A percentile compares a stretch with the other conserved stretches of the same genome.
phyloP scores from a whole-genome alignment of 2,888 invertebrate species.

The Empis livida region DNA sequence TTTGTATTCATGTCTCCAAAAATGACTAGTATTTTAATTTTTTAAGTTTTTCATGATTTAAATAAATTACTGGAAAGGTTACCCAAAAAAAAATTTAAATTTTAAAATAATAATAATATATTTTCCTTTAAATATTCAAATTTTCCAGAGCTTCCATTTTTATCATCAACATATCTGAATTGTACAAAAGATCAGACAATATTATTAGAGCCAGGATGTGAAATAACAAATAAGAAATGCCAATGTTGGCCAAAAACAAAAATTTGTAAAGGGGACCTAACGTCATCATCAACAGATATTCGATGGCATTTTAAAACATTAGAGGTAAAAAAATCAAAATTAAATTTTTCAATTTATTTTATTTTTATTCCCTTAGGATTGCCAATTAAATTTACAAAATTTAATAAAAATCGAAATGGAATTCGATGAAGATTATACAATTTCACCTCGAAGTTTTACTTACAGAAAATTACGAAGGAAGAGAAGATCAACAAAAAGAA shows the following conservation, averaged over 20 bases:
- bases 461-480: slow-evolving; percentile 34
- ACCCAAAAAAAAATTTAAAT: too few relatives aligned
- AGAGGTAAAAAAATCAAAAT: slow-evolving; percentile 21
- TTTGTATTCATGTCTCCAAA: too few relatives aligned
- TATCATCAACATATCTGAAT: slow-evolving; percentile 21
- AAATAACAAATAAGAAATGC: slow-evolving; percentile 35
- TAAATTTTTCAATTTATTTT: too few relatives aligned
- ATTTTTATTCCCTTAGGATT: slow-evolving; percentile 22
- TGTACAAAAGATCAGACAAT: slow-evolving; percentile 32
- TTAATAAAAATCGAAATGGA: slow-evolving; percentile 35
- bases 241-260: slow-evolving; percentile 34
- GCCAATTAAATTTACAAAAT: slow-evolving; percentile 36
- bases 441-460: slow-evolving; percentile 33
- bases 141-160: slow-evolving; percentile 25
- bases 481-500: slow-evolving; percentile 27
- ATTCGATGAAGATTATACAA: slow-evolving; percentile 36
- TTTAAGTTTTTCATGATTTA: too few relatives aligned
- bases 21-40: too few relatives aligned
- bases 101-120: too few relatives aligned
- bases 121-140: too few relatives aligned
- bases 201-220: slow-evolving; percentile 32
- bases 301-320: slow-evolving; percentile 35
- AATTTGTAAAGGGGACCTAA: slow-evolving; percentile 26
- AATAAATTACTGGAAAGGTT: too few relatives aligned
- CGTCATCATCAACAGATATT: slow-evolving; percentile 21